Conservation (phyloP, 2,113 vertebrate species). For the Melospiza melodia region DNA sequence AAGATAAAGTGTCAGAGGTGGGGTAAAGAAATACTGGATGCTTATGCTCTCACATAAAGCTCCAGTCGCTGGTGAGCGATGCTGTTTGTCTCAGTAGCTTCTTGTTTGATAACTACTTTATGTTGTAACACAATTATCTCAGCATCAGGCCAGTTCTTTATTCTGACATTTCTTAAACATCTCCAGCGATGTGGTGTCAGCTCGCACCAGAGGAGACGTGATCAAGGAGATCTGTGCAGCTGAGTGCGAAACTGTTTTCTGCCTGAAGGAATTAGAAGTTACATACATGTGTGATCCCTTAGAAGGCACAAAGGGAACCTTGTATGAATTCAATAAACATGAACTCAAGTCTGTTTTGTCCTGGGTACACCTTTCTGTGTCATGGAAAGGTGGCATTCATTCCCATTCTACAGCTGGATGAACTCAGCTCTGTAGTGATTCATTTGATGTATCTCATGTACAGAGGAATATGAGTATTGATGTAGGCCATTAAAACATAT, state of each 20-base stretch:
- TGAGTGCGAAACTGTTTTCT: background rate
- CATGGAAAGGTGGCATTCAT: background rate
- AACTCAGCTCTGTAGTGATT: background rate
- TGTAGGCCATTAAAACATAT: background rate
- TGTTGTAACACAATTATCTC: background rate
- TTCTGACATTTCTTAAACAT: background rate
- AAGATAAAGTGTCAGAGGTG: background rate
- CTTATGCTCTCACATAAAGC: background rate
- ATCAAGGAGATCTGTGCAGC: background rate
- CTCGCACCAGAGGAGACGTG: background rate
- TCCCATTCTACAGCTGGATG: background rate
- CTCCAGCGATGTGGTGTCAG: background rate
- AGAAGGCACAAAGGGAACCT: background rate
- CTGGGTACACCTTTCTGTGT: background rate
- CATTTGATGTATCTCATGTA: background rate
- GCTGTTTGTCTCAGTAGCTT: background rate
- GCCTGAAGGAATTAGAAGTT: background rate
- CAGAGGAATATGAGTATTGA: background rate
- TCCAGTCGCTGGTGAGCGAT: background rate
- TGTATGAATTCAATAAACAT: background rate
- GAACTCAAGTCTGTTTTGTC: background rate
- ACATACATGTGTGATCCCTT: background rate
- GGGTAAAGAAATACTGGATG: background rate
- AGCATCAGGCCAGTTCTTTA: background rate
- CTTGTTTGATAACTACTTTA: background rate